A percentile compares a stretch with the other conserved stretches of the same genome.
Conservation (phyloP, 2,113 vertebrate species). For the rat (Rattus norvegicus) region DNA sequence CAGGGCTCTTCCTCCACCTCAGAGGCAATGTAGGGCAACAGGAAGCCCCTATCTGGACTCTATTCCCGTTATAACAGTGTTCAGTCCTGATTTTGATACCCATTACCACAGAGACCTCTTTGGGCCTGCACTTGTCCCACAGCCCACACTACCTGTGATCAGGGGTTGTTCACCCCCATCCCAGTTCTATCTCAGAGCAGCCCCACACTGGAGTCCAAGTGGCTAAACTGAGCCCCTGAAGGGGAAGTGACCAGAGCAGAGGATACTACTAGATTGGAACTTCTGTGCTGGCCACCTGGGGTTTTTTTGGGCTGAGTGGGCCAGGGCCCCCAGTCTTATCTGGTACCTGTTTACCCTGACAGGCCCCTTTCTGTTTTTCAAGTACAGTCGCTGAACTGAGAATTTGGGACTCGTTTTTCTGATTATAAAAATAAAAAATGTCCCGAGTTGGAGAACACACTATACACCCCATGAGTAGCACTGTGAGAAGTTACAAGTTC, state of each 20-base stretch:
- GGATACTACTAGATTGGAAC: background rate
- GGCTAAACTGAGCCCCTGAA: background rate
- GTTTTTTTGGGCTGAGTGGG: background rate
- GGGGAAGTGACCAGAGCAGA: background rate
- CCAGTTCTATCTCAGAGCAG: background rate
- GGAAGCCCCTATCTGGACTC: too few relatives aligned
- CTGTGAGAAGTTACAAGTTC: background rate
- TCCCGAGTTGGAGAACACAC: background rate
- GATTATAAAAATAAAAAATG: slow-evolving; percentile 82
- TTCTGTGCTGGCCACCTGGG: background rate
- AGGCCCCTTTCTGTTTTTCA: background rate
- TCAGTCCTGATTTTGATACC: background rate
- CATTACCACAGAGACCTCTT: background rate
- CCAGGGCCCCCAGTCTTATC: background rate
- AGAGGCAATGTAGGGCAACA: too few relatives aligned
- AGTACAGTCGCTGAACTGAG: slow-evolving; percentile 48
- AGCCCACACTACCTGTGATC: background rate
- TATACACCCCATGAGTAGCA: background rate
- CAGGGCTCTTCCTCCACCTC: too few relatives aligned
- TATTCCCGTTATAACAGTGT: too few relatives aligned
- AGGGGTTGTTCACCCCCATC: too few relatives aligned
- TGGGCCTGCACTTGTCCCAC: background rate
- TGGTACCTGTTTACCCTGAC: background rate
- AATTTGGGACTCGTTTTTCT: slow-evolving; percentile 79
- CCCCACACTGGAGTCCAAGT: background rate